Evolutionary conservation across 2,113 vertebrate species (phyloP).

Genomic region (Gavialis gangeticus): DNA sequence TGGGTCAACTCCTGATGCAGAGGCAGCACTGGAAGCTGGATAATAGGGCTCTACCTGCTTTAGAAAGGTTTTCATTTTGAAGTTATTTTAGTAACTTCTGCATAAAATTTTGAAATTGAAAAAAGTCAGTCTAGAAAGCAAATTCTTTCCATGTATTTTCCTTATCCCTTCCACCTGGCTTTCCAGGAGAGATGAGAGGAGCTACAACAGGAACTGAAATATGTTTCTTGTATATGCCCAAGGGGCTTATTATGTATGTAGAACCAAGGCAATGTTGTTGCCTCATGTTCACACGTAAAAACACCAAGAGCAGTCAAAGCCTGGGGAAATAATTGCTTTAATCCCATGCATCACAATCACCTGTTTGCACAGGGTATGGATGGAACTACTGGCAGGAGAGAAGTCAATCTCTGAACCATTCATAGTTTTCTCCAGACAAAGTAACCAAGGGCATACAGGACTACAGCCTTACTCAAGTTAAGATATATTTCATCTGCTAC

Average conservation of each 20-base stretch:
- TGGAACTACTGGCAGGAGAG: background rate
- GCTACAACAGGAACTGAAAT: too few relatives aligned
- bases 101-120: background rate
- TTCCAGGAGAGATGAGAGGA: background rate
- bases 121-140: background rate
- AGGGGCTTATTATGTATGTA: background rate
- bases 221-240: background rate
- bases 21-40: too few relatives aligned
- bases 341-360: background rate
- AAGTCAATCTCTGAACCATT: background rate
- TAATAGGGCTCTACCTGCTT: background rate
- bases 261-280: background rate
- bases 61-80: background rate
- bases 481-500: too few relatives aligned
- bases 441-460: too few relatives aligned
- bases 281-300: background rate
- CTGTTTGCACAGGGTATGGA: background rate
- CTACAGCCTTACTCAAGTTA: too few relatives aligned
- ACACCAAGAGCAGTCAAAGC: background rate
- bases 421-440: too few relatives aligned
- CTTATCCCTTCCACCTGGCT: background rate
- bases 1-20: too few relatives aligned
- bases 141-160: background rate
- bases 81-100: background rate
- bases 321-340: background rate